These are phyloP conservation scores for Drosophila funebris DNA, from an alignment of 1,140 invertebrate species.

Conservation along the genomic window DNA sequence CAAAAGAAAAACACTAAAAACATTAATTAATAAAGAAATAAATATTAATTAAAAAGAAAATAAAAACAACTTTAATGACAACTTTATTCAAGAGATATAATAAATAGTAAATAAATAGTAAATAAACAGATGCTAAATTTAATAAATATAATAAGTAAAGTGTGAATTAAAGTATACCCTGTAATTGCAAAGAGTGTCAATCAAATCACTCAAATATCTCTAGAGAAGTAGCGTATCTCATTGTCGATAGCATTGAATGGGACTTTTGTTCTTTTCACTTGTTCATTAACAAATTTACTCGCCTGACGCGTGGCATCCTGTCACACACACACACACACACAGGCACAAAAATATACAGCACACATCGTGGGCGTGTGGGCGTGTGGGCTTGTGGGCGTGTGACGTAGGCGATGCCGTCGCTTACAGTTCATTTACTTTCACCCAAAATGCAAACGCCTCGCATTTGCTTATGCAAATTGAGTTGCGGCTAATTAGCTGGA, in stretches of 20 bases:
- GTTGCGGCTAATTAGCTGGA: constrained; percentile 58
- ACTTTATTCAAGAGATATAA: no score
- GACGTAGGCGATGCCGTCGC: constrained; percentile 45
- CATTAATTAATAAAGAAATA: no score
- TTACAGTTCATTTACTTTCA: constrained; percentile 64
- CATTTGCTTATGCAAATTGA: constrained; percentile 63
- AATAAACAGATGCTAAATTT: no score
- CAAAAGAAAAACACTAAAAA: no score
- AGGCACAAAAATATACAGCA: background rate
- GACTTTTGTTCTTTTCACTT: background rate
- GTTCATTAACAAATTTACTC: constrained; percentile 64
- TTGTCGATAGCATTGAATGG: background rate
- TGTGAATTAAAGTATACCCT: no score
- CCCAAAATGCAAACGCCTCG: constrained; percentile 22
- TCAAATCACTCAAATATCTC: no score
- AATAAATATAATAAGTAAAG: no score
- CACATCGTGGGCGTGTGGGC: background rate
- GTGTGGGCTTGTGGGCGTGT: constrained; percentile 38
- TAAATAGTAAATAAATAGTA: no score
- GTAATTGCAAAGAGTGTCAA: no score
- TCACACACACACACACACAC: constrained; percentile 1
- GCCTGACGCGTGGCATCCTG: constrained; percentile 19
- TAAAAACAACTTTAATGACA: no score
- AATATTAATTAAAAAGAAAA: no score
- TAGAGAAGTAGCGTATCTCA: background rate